Evolutionary conservation across 2,888 invertebrate genomes (phyloP).

Genomic region (Protodeltote pygarga): DNA sequence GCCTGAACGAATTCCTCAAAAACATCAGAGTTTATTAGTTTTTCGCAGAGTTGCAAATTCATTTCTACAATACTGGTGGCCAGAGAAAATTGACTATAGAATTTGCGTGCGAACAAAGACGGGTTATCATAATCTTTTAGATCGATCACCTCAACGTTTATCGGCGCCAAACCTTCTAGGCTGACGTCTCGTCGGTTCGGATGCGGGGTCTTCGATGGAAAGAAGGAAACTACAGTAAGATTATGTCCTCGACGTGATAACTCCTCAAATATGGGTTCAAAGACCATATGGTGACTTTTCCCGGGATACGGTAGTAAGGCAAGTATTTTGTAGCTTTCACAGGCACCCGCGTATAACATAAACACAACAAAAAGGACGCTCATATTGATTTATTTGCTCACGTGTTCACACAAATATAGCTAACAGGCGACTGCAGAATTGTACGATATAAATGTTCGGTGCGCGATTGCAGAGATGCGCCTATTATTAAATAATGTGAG

Average conservation of each 20-base stretch:
- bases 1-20: constrained; percentile 63
- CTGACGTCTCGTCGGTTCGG: constrained; percentile 63
- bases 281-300: constrained; percentile 82
- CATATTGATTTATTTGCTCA: constrained; percentile 27
- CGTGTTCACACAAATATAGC: constrained; percentile 28
- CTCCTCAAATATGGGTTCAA: constrained; percentile 75
- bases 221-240: constrained; percentile 80
- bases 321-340: constrained; percentile 63
- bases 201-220: constrained; percentile 57
- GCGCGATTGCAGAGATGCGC: constrained; percentile 12
- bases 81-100: constrained; percentile 43
- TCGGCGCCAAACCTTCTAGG: constrained; percentile 48
- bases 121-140: constrained; percentile 51
- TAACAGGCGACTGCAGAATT: constrained; percentile 25
- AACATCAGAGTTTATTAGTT: constrained; percentile 53
- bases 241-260: constrained; percentile 75
- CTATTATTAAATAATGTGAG: constrained; percentile 27
- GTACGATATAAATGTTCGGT: too few relatives aligned
- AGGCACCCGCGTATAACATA: constrained; percentile 31
- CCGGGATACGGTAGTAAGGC: constrained; percentile 78
- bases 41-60: constrained; percentile 59
- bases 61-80: constrained; percentile 47
- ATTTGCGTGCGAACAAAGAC: constrained; percentile 32
- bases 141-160: constrained; percentile 60
- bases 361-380: constrained; percentile 30